Evolutionary conservation across 2,113 vertebrate genomes (phyloP), one percentile per base, ranked within the genome.

Genomic region (Tetrao urogallus): DNA sequence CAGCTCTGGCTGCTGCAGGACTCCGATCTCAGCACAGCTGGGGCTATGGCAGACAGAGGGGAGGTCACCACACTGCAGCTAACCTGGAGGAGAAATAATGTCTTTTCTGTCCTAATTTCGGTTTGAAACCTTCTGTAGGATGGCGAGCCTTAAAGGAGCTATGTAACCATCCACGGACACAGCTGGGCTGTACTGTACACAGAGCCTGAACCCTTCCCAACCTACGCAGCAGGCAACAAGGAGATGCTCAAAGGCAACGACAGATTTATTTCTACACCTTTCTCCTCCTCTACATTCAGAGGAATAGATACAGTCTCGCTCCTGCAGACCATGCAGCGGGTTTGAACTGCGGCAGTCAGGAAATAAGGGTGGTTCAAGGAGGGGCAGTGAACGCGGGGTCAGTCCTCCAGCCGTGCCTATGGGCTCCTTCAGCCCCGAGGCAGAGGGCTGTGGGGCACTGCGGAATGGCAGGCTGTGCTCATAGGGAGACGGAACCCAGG

Each of bases 381-480:
- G 54, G 25, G 25, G 30, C 63, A 87, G 42, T 64, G 66, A 83
- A 89, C 79, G 40, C 52, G 15, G 80, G 69, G 36, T 89, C 69
- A 64, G 87, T 87, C 92, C 47, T 42, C 69, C 72, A 88, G 42
- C 38, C 50, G 64, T 57, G 74, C 64, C 88, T 82, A 75, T 24
- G 91, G 89, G 91, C 82, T 91, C 56, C 87, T 88, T 77, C 4
- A 3, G 47, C 70, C 92, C 75, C 82, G 67, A 77, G 87, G 82
- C 91, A 87, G 78, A 76, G 36, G 67, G 64, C 54, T 40, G 75
- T 78, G 86, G 70, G 78, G 19, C 17, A 42, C 27, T 42, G 63
- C 54, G 28, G 81, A 89, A 28, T 56, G 42, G 78, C n/a, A 45
- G 66, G 70, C 67, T 9, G 27, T 8, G 8, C 70, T 83, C 88